phyloP scores from a whole-genome alignment of 2,113 vertebrate genomes.

The Colaptes auratus region DNA sequence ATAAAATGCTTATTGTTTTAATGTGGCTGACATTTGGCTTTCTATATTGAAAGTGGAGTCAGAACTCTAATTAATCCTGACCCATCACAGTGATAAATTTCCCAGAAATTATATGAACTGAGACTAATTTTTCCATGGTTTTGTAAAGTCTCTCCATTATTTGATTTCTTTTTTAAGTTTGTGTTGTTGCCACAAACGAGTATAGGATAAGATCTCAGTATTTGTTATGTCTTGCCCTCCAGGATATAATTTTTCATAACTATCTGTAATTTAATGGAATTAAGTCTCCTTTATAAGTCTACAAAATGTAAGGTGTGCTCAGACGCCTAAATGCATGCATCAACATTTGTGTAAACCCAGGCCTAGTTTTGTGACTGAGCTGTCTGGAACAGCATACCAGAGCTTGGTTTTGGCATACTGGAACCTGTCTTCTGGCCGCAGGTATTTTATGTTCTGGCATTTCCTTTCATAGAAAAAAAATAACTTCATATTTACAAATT shows the following conservation, averaged over 20 bases:
- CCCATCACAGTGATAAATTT: slow-evolving; percentile 17
- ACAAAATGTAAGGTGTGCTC: background rate
- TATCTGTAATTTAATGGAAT: slow-evolving; percentile 23
- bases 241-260: slow-evolving; percentile 44
- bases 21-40: slow-evolving; percentile 28
- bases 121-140: background rate
- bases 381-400: background rate
- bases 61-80: slow-evolving; percentile 22
- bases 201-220: slow-evolving; percentile 29
- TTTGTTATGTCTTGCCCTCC: slow-evolving; percentile 23
- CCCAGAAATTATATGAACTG: background rate
- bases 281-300: slow-evolving; percentile 20
- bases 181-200: background rate
- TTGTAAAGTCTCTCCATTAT: background rate
- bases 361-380: slow-evolving; percentile 15
- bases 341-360: background rate
- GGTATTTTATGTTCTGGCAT: background rate
- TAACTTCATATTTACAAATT: slow-evolving; percentile 22
- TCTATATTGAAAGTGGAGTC: slow-evolving; percentile 2
- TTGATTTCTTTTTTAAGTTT: background rate
- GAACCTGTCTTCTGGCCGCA: background rate
- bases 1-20: slow-evolving; percentile 31
- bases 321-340: background rate
- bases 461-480: background rate
- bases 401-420: background rate